Evolutionary conservation across 2,797 vertebrate genomes (phyloP).

Genomic region (Rhinichthys osculus): DNA sequence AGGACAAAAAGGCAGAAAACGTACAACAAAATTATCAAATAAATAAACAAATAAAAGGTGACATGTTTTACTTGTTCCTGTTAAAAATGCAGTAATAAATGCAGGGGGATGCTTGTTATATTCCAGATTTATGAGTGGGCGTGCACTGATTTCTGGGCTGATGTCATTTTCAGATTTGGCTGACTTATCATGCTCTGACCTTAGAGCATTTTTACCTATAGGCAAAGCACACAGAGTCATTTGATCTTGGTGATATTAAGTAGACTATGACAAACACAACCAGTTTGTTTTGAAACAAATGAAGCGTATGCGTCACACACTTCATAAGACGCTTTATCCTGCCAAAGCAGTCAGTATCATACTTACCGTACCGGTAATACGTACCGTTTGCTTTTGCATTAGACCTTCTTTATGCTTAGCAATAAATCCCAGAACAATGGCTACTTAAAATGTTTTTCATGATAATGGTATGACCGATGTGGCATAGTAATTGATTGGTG

Average conservation of each 20-base stretch:
- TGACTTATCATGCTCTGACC: not conserved
- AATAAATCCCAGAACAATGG: not conserved
- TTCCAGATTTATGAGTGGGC: slow-evolving; percentile 1
- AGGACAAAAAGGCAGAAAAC: not conserved
- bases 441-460: not conserved
- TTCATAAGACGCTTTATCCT: not conserved
- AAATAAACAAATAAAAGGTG: not conserved
- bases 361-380: too few species aligned
- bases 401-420: not conserved
- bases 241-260: slow-evolving; percentile 2
- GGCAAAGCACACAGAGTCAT: not conserved
- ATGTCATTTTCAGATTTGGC: not conserved
- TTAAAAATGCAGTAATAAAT: not conserved
- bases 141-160: not conserved
- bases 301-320: not conserved
- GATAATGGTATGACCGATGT: not conserved
- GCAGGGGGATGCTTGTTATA: not conserved
- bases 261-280: not conserved
- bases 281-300: not conserved
- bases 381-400: not conserved
- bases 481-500: not conserved
- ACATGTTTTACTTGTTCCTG: not conserved
- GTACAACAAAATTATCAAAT: not conserved
- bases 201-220: not conserved
- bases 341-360: not conserved